These are phyloP conservation scores for Agrypnus murinus DNA, from an alignment of 2,888 invertebrate genomes.

Conservation along the genomic window DNA sequence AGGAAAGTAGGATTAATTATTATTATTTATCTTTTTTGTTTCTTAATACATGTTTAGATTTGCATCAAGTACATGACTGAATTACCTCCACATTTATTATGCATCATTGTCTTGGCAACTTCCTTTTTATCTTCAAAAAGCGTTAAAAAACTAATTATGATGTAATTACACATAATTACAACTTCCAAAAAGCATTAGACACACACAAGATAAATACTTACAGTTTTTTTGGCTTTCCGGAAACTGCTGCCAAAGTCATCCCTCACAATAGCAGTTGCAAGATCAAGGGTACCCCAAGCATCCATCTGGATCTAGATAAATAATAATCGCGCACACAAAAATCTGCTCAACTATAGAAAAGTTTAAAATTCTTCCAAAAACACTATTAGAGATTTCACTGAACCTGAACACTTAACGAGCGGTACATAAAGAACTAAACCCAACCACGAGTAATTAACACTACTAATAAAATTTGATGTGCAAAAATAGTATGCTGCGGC, in stretches of 20 bases:
- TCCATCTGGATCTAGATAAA: slow-evolving; percentile 80
- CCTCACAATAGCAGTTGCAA: slow-evolving; percentile 79
- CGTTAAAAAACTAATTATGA: too few relatives aligned
- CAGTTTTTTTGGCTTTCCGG: slow-evolving; percentile 63
- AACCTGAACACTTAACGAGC: slow-evolving; percentile 4
- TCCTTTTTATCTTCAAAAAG: too few relatives aligned
- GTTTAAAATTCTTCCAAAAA: too few relatives aligned
- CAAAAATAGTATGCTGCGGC: slow-evolving; percentile 56
- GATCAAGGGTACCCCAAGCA: slow-evolving; percentile 80
- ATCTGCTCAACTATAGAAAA: background rate
- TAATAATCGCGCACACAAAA: background rate
- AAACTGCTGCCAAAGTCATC: slow-evolving; percentile 78
- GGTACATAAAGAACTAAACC: slow-evolving; percentile 13
- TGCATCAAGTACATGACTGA: too few relatives aligned
- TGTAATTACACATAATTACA: too few relatives aligned
- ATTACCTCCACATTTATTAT: too few relatives aligned
- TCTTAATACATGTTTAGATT: too few relatives aligned
- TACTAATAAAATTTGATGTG: slow-evolving; percentile 47
- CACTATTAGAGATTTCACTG: background rate
- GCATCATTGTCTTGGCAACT: too few relatives aligned
- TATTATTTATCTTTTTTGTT: too few relatives aligned
- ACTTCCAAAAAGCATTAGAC: too few relatives aligned
- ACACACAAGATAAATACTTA: slow-evolving; percentile 58
- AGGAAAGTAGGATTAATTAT: too few relatives aligned
- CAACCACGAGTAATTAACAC: slow-evolving; percentile 43